Evolutionary conservation across 92 coral and sea anemone species (phyloP).

Genomic region (Plumapathes pennacea): DNA sequence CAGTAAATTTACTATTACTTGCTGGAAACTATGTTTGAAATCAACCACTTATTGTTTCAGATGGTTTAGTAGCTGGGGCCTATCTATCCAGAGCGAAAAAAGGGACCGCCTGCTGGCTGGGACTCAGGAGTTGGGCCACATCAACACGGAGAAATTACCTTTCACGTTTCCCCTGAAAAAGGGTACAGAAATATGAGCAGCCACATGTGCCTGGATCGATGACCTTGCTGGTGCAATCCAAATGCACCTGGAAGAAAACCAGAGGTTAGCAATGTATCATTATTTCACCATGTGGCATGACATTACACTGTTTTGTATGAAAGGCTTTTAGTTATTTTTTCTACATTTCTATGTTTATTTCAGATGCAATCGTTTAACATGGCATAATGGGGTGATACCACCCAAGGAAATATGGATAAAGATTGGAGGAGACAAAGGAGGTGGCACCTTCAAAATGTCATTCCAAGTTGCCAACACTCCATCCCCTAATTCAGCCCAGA

Average conservation of each 20-base stretch:
- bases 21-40: no score
- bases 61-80: constrained; percentile 18
- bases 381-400: constrained; percentile 23
- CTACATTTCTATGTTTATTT: no score
- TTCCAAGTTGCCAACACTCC: constrained; percentile 16
- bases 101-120: constrained; percentile 14
- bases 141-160: constrained; percentile 11
- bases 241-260: constrained; percentile 14
- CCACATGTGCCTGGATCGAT: constrained; percentile 11
- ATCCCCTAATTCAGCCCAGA: constrained; percentile 14
- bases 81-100: constrained; percentile 27
- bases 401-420: constrained; percentile 9
- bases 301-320: not conserved
- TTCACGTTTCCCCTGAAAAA: constrained; percentile 10
- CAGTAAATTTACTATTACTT: no score
- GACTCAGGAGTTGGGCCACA: not conserved
- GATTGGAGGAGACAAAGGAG: constrained; percentile 22
- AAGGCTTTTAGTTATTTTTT: no score
- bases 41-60: no score
- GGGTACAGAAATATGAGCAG: no score
- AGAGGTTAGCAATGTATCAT: not conserved
- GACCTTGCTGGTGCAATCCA: constrained; percentile 2
- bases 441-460: constrained; percentile 31
- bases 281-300: no score
- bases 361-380: constrained; percentile 23